Base-by-base conservation (phyloP, 1,140 invertebrate genomes). In the Drosophila pruinosa region DNA sequence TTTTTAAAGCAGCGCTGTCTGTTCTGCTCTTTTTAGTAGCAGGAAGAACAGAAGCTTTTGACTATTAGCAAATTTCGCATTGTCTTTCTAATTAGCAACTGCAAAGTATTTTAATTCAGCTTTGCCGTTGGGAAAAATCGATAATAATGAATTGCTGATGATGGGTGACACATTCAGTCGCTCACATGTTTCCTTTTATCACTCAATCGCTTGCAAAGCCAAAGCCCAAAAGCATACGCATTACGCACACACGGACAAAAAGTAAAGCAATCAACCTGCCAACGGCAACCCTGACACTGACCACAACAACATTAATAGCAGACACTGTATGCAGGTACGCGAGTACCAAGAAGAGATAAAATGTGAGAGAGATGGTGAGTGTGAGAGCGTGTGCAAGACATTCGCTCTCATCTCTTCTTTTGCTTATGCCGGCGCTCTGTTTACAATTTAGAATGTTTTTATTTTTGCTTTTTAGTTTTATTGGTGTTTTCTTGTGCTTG, bases 271-370 rank as follows among this genome's bases (percentile, higher is more conserved):
- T 67, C 59, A 72, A 74, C 70, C 74, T 82, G 73, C 65, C 43
- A 58, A 63, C 57, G 73, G 12, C 65, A 72, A 72, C 81, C 83
- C 81, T 85, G 81, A 85, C 81, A 85, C 81, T 86, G 81, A 86
- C 81, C 81, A 86, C 80, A 85, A 69, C 85, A 86, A 83, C 82
- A 72, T 58, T 48, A 22, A 24, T 36, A 28, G 36, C 45, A 67
- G 69, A 56, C 61, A 71, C 17, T 22, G 63, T 22, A 22, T 21
- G 39, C 45, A 52, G 24, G n/a, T 26, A 4, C 4, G 7, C 45
- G 14, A 38, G 26, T 3, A 34, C 3, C 3, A 56, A 8, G 12
- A 6, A 17, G 10, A 26, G 15, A 17, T 17, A 21, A 4, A 31
- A 22, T 4, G 38, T 19, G 12, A 48, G 14, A n/a, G 43, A 15